Evolutionary conservation across 2,888 invertebrate genomes (phyloP), one percentile per base, ranked within the genome.

Genomic region (Callimorpha dominula): DNA sequence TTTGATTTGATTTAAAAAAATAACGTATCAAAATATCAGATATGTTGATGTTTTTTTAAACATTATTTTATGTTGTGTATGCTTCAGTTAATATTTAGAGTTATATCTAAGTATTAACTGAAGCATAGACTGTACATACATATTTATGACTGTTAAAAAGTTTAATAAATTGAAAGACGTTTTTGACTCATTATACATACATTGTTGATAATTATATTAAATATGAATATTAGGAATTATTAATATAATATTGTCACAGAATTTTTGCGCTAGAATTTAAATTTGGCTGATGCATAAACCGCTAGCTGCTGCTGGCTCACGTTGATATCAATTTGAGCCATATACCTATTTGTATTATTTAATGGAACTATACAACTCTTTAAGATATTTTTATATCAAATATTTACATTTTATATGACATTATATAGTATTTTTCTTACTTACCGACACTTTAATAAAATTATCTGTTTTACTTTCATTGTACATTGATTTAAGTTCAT

Each of bases 181-280:
- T 65, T 49, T 46, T 65, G 9, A 8, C 3, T 31, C 15, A 12
- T 65, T 31, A 49, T 20, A 65, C 7, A 14, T 49, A 46, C 14
- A 65, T 14, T 46, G 7, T 20, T 65, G 46, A 14, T 46, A 1
- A 42, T 14, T 65, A 54, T 20, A 49, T 43, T 65, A 14, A 62
- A 40, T 5, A 62, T 46, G 20, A 54, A 65, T 65, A 31, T 31
- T 49, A 31, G 9, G 15, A 49, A 49, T 20, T 49, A 11, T 50
- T 17, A 65, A 17, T 65, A 17, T 50, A 65, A 65, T 65, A 65
- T 65, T 50, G 65, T 65, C 65, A 60, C 5, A 31, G 31, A 60
- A 31, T 60, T 31, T 65, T 31, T 4, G 15, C 49, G 14, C 15
- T 15, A 11, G 1, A 31, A 50, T 50, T 50, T 65, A 11, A 65